Conservation (phyloP, 2,888 invertebrate species). For the Odontocerum albicorne region DNA sequence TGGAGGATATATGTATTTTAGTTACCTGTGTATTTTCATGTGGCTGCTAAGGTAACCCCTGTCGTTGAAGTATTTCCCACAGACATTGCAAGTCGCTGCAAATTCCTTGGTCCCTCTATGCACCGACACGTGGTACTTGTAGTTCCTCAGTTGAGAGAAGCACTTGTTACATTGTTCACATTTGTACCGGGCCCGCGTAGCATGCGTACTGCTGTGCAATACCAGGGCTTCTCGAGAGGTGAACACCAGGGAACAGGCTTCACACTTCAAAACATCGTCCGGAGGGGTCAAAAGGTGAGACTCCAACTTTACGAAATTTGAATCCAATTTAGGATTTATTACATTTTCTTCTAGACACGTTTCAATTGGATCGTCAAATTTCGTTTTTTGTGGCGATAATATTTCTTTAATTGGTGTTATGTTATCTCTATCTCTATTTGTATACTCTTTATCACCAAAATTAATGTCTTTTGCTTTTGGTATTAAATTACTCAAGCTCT, state of each 20-base stretch:
- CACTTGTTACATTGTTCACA: constrained; percentile 79
- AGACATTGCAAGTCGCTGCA: constrained; percentile 64
- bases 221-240: constrained; percentile 41
- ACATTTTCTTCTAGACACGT: background rate
- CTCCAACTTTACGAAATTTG: background rate
- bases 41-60: constrained; percentile 82
- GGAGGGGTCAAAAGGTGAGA: background rate
- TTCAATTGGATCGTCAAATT: too few species aligned
- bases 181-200: constrained; percentile 28
- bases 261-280: constrained; percentile 44
- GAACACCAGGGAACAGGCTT: constrained; percentile 44
- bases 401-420: too few species aligned
- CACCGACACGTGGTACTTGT: constrained; percentile 80
- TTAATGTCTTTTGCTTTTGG: too few species aligned
- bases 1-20: background rate
- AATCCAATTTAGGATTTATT: background rate
- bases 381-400: too few species aligned
- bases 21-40: constrained; percentile 77
- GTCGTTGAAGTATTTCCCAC: constrained; percentile 83
- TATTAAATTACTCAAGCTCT: too few species aligned
- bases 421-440: too few species aligned
- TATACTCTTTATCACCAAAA: too few species aligned
- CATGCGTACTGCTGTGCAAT: constrained; percentile 38
- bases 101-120: constrained; percentile 84
- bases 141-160: constrained; percentile 82